Evolutionary conservation across 2,888 invertebrate species (phyloP).

Genomic region (Ectobius pallidus): DNA sequence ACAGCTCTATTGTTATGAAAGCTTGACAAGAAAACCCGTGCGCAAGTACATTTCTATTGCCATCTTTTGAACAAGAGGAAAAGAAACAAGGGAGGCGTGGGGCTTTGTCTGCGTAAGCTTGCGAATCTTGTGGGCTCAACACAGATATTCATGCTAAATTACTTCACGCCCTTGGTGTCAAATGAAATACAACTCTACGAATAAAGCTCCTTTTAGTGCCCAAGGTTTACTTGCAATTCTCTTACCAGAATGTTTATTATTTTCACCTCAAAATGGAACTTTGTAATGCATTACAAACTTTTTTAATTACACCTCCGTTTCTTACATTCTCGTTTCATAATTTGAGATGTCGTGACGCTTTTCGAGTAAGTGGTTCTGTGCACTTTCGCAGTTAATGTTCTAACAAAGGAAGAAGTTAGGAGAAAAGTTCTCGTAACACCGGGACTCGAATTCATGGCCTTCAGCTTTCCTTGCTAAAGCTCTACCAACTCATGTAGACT

Average conservation of each 20-base stretch:
- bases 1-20: neutral
- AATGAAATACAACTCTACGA: neutral
- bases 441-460: too few relatives aligned
- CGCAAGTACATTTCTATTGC: neutral
- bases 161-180: neutral
- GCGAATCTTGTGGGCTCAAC: neutral
- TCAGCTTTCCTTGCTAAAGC: too few relatives aligned
- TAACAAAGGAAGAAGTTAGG: too few relatives aligned
- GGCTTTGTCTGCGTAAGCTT: neutral
- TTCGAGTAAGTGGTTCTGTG: too few relatives aligned
- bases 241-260: neutral
- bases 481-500: too few relatives aligned
- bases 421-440: too few relatives aligned
- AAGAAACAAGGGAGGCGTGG: neutral
- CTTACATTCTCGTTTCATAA: too few relatives aligned
- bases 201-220: neutral
- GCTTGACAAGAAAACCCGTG: neutral
- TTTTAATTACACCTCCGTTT: neutral
- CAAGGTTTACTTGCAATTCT: neutral
- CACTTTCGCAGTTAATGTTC: too few relatives aligned
- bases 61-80: neutral
- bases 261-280: neutral
- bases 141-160: slow-evolving; percentile 5
- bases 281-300: neutral
- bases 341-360: too few relatives aligned